Evolutionary conservation across 1,140 invertebrate species (phyloP).

Genomic region (Calosoma granatense): DNA sequence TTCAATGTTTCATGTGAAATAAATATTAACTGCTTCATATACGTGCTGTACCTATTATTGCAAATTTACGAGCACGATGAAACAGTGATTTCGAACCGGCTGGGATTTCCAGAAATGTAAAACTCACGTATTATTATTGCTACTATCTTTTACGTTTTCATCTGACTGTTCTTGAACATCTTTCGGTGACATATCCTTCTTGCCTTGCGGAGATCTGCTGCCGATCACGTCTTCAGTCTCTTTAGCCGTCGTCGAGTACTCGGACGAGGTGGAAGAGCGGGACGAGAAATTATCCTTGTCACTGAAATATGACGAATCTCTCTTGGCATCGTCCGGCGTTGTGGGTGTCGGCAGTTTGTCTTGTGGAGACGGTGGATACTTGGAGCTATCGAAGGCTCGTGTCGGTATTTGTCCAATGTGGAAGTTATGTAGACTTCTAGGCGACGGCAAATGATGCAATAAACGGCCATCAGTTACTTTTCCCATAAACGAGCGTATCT

Average conservation of each 20-base stretch:
- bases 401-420: conserved; percentile 27
- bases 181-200: not conserved
- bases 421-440: conserved; percentile 23
- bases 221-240: conserved; percentile 21
- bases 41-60: not conserved
- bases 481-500: conserved; percentile 88
- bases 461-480: conserved; percentile 59
- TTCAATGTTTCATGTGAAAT: too few relatives aligned
- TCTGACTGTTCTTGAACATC: not conserved
- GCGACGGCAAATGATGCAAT: conserved; percentile 27
- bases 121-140: too few relatives aligned
- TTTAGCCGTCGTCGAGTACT: conserved; percentile 35
- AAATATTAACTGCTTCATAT: not conserved
- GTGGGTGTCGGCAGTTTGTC: conserved; percentile 29
- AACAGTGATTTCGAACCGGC: too few relatives aligned
- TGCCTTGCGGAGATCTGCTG: not conserved
- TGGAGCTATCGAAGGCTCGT: conserved; percentile 35
- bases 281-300: conserved; percentile 45
- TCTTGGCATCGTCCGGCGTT: conserved; percentile 28
- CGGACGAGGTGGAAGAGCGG: conserved; percentile 40
- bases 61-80: too few relatives aligned
- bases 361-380: conserved; percentile 33
- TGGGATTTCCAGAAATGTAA: too few relatives aligned
- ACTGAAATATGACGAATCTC: conserved; percentile 45
- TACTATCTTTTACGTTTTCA: not conserved